A percentile compares a stretch with the other conserved stretches of the same genome.
phyloP scores from a whole-genome alignment of 2,888 invertebrate species.

The Dichetophora obliterata region DNA sequence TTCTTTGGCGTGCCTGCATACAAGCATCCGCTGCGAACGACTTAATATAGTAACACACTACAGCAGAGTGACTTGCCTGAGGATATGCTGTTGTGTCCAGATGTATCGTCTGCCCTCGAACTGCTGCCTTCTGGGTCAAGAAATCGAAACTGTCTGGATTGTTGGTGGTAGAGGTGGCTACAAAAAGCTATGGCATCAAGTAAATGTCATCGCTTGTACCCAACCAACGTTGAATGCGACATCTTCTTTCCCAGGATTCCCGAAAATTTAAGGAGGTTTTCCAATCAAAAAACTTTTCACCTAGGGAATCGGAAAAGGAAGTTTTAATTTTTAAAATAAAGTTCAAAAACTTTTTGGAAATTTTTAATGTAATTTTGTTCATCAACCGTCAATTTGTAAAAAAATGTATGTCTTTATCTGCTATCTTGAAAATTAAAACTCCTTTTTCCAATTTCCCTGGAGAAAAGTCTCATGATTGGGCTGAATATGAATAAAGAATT shows the following conservation, averaged over 20 bases:
- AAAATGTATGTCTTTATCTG: no score
- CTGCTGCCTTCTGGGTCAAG: slow-evolving; percentile 72
- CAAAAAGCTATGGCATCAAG: slow-evolving; percentile 82
- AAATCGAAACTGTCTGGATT: slow-evolving; percentile 87
- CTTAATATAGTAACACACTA: slow-evolving; percentile 81
- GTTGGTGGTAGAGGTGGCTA: slow-evolving; percentile 89
- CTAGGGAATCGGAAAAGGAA: no score
- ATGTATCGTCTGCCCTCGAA: slow-evolving; percentile 78
- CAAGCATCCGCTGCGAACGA: slow-evolving; percentile 82
- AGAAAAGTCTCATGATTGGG: no score
- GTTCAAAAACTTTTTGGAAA: no score
- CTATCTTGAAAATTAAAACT: no score
- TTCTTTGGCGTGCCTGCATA: slow-evolving; percentile 93
- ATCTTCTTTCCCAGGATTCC: slow-evolving; percentile 84
- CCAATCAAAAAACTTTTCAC: no score
- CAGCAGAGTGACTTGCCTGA: slow-evolving; percentile 70
- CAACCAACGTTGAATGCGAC: slow-evolving; percentile 90
- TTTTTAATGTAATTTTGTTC: no score
- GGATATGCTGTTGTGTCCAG: slow-evolving; percentile 75
- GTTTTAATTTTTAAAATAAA: no score
- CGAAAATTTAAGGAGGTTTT: slow-evolving; percentile 72
- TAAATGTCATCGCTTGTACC: slow-evolving; percentile 82
- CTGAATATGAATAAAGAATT: slow-evolving; percentile 81
- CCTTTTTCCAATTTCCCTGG: no score
- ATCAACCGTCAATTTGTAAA: no score